Evolutionary conservation across 30 jellyfish, hydroid and myxozoan species (phyloP).

Genomic region (Clytia hemisphaerica): DNA sequence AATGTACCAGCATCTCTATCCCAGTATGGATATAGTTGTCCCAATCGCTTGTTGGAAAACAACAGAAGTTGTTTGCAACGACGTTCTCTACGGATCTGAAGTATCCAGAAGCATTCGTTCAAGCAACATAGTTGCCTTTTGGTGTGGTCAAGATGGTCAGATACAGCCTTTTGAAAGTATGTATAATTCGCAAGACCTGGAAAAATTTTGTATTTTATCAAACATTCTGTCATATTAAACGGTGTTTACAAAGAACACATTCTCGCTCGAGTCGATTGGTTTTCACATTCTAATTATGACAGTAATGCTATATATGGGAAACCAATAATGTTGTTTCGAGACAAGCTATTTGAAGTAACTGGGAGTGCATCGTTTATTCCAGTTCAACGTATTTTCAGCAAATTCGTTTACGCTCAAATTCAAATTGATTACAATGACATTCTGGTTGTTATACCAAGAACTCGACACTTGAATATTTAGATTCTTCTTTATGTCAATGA

Average conservation of each 20-base stretch:
- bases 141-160: no score
- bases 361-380: background rate
- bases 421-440: background rate
- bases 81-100: background rate
- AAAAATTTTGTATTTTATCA: background rate
- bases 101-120: background rate
- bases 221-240: background rate
- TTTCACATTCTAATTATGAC: background rate
- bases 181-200: background rate
- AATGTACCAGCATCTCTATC: background rate
- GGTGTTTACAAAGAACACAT: background rate
- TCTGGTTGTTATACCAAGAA: background rate
- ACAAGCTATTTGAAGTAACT: background rate
- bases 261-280: background rate
- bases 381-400: background rate
- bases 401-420: background rate
- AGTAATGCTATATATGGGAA: background rate
- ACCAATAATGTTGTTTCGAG: background rate
- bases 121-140: background rate
- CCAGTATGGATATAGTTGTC: background rate
- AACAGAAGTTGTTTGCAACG: background rate
- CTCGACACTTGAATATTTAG: no score
- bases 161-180: no score
- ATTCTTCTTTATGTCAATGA: no score
- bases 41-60: background rate